Base-by-base conservation (phyloP, 2,888 invertebrate genomes). In the Drosophila macrospina region DNA sequence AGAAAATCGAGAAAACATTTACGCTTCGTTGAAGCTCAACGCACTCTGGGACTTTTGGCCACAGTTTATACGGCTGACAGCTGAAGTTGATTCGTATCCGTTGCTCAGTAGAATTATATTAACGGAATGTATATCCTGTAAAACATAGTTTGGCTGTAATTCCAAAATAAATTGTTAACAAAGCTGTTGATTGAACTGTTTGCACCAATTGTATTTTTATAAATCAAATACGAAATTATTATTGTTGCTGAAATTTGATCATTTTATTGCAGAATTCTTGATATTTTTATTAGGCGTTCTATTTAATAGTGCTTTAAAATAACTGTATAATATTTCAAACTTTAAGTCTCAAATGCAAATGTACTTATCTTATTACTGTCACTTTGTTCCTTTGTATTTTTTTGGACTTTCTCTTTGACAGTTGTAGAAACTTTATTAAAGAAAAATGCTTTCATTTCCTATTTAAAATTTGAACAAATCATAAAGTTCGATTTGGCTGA, bases 11-110 rank as follows among this genome's bases (percentile, higher is more conserved):
- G 54, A 67, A 86, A 80, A 64, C 79, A 84, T 83, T 86, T 79
- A 74, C 86, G 81, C 83, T 69, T 77, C 64, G 66, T 52, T 81
- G 59, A 63, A 66, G 69, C 71, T 81, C 66, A 77, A 78, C 79
- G 77, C 67, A 74, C 79, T 76, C n/a, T 84, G 68, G 77, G 74
- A 84, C 72, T 86, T 79, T 74, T 84, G 69, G 78, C 83, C 86
- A 69, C 61, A 56, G 45, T 69, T 68, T 57, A 34, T 39, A 47
- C 50, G 50, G 50, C 72, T 47, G 63, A 57, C 60, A 72, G 28
- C 55, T 64, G 48, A 60, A 26, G 26, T 41, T 37, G 59, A 54
- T 57, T 24, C 44, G 50, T 32, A 70, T 75, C 67, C 75, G 62
- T 55, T 63, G 44, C 20, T n/a, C n/a, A n/a, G n/a, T n/a, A n/a